Conservation (phyloP, 2,113 vertebrate species). For the Dendrocopos noguchii region DNA sequence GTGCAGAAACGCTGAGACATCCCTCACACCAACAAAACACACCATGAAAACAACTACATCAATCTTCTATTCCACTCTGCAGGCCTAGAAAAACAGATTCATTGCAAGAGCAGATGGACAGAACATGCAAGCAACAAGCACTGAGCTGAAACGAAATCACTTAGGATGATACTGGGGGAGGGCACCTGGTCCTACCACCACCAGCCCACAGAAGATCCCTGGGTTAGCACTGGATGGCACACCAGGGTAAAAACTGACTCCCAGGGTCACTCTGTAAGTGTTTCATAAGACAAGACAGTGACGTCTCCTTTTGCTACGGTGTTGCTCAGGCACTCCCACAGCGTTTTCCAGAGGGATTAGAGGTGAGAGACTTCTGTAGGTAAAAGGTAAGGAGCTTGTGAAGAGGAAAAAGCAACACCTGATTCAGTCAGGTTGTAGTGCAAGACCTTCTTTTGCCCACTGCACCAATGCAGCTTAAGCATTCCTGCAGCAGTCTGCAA, state of each 20-base stretch:
- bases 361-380: background rate
- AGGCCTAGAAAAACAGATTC: background rate
- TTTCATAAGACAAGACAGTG: background rate
- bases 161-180: background rate
- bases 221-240: background rate
- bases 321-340: background rate
- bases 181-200: background rate
- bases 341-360: background rate
- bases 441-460: background rate
- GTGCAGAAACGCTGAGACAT: background rate
- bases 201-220: background rate
- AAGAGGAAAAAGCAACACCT: conserved; percentile 25
- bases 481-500: background rate
- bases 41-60: background rate
- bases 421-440: background rate
- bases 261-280: background rate
- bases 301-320: background rate
- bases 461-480: background rate
- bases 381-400: background rate
- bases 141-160: background rate
- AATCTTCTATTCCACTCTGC: background rate
- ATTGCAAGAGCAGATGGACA: background rate
- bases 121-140: background rate
- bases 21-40: background rate
- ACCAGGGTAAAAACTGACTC: background rate